A percentile compares a stretch with the other conserved stretches of the same genome.
These are phyloP conservation scores for Vireo altiloquus DNA, from an alignment of 2,113 vertebrate species.

Conservation along the genomic window DNA sequence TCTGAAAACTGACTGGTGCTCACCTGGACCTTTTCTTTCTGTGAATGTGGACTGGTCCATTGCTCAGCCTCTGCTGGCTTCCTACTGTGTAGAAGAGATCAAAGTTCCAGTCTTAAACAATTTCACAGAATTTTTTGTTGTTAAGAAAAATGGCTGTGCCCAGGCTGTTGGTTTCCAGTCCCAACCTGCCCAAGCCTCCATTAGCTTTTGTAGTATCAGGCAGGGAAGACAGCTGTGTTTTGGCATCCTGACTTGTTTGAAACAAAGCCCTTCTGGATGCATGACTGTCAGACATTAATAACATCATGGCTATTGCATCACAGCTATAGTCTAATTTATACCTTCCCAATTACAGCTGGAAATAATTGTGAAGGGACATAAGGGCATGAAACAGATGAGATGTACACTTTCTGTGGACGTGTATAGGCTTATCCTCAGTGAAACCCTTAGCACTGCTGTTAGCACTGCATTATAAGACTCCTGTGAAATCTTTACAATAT, in stretches of 20 bases:
- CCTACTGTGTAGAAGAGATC: background rate
- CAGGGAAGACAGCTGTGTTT: background rate
- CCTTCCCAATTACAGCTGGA: background rate
- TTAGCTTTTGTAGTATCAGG: background rate
- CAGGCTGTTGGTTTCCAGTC: background rate
- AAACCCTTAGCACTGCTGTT: background rate
- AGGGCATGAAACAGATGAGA: background rate
- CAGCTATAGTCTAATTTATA: background rate
- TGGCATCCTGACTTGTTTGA: background rate
- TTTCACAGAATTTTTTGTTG: background rate
- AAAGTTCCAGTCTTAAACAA: background rate
- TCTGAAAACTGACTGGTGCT: background rate
- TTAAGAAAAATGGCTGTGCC: background rate
- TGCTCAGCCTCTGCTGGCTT: background rate
- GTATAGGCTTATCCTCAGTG: background rate
- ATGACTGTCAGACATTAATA: background rate
- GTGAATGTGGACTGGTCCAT: no score
- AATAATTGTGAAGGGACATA: background rate
- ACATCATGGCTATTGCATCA: fast-evolving
- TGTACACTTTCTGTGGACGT: fast-evolving
- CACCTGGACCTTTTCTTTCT: background rate
- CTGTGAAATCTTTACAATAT: background rate
- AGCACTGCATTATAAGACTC: background rate
- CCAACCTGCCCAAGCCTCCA: background rate
- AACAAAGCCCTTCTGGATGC: background rate